Evolutionary conservation across 2,797 vertebrate genomes (phyloP).

Genomic region (Cirrhinus mrigala): DNA sequence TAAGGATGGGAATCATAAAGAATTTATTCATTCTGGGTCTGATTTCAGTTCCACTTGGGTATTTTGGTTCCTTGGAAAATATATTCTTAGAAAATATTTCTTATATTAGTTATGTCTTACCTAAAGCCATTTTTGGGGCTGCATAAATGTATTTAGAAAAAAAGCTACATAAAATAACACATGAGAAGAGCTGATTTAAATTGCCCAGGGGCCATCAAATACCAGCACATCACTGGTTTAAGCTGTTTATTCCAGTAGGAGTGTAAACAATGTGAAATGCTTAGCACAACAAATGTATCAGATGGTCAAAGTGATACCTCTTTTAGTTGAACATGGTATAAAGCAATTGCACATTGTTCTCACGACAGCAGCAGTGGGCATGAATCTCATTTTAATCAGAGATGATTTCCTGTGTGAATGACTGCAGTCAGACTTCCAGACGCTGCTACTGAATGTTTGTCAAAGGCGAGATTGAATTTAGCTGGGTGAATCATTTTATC

Average conservation of each 20-base stretch:
- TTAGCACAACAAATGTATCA: not conserved
- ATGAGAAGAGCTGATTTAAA: not conserved
- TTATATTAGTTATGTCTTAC: not conserved
- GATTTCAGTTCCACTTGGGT: not conserved
- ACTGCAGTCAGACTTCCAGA: constrained; percentile 25
- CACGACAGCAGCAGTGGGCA: constrained; percentile 5
- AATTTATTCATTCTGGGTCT: not conserved
- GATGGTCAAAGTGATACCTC: constrained; percentile 18
- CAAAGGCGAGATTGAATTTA: constrained; percentile 40
- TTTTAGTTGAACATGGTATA: constrained; percentile 19
- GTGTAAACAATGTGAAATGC: not conserved
- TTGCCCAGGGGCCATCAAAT: not conserved
- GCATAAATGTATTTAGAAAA: not conserved
- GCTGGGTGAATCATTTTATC: constrained; percentile 31
- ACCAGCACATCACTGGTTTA: not conserved
- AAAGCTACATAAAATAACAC: not conserved
- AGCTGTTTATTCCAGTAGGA: not conserved
- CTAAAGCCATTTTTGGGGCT: not conserved
- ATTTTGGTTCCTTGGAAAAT: not conserved
- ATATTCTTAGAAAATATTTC: no score
- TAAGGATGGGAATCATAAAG: not conserved
- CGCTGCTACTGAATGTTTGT: constrained; percentile 36
- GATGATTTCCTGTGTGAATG: constrained; percentile 36
- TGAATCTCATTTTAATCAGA: constrained; percentile 38
- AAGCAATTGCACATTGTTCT: not conserved